These are phyloP conservation scores for Lasaia peninsularis DNA, from an alignment of 1,140 invertebrate genomes.

Conservation along the genomic window DNA sequence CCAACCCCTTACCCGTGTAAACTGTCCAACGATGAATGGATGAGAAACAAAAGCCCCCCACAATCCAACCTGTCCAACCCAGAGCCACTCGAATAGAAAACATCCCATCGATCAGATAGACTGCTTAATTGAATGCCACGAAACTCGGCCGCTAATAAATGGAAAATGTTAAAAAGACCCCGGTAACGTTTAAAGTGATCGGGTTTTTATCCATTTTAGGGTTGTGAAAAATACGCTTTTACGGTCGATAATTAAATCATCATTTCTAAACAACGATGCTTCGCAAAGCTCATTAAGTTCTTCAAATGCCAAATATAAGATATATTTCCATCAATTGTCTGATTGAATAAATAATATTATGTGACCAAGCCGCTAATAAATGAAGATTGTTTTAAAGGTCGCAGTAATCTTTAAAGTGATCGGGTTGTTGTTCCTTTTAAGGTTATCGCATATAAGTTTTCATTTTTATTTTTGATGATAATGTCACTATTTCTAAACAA, in stretches of 20 bases:
- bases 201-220: not conserved
- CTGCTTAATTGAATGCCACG: slow-evolving; percentile 9
- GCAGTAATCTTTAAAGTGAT: not conserved
- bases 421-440: not conserved
- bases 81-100: slow-evolving; percentile 18
- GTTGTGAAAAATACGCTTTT: too few relatives aligned
- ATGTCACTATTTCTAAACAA: too few relatives aligned
- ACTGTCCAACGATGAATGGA: slow-evolving; percentile 14
- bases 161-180: slow-evolving; percentile 11
- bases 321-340: too few relatives aligned
- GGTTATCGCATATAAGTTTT: too few relatives aligned
- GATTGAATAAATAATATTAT: too few relatives aligned
- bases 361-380: slow-evolving; percentile 10
- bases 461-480: too few relatives aligned
- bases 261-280: too few relatives aligned
- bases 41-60: slow-evolving; percentile 17
- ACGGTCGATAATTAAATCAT: too few relatives aligned
- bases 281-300: too few relatives aligned
- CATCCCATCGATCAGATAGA: slow-evolving; percentile 11
- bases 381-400: slow-evolving; percentile 8
- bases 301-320: too few relatives aligned
- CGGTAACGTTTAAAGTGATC: not conserved
- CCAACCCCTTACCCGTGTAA: slow-evolving; percentile 5
- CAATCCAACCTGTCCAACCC: slow-evolving; percentile 12
- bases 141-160: slow-evolving; percentile 9